Evolutionary conservation across 2,113 vertebrate species (phyloP), one percentile per base, ranked within the genome.

Genomic region (Numida meleagris): DNA sequence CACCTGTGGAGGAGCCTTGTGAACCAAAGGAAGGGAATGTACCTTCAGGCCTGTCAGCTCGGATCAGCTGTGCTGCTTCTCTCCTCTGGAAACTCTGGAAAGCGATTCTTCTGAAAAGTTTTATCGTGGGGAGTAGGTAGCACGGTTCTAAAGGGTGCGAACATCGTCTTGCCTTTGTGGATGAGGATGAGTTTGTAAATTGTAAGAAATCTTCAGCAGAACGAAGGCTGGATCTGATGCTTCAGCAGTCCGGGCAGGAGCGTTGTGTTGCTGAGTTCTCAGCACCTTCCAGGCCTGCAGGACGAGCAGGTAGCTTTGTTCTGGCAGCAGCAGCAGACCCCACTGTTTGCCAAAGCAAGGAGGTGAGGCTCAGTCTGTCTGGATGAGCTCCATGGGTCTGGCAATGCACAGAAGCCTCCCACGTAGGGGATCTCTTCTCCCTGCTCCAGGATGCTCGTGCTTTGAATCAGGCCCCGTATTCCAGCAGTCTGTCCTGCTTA

Each of bases 161-260:
- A 16, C 12, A 4, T 21, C 15, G 34, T 38, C 36, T 72, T 53
- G 48, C 17, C 15, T 29, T 42, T 65, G 25, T 12, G 25, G 19
- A 14, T 43, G 19, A 42, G 40, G 63, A 14, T 27, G 55, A 20
- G 31, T 57, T 19, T 21, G 33, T 33, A 11, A 57, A 6, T 33
- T 31, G 53, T 58, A 58, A 20, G 33, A 34, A 58, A 34, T n/a
- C 18, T n/a, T 13, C 57, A 13, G 27, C 6, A 13, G 76, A 34
- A 48, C 10, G 38, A 33, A 8, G 0, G 0, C 79, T 40, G 25
- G 4, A 7, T 48, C n/a, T 71, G 40, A 8, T 0, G 6, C 53
- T 74, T 51, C 50, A 18, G 13, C 3, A 10, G 23, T 43, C 40
- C 27, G 31, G 82, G 42, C 24, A 55, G 19, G 70, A 36, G 12